phyloP scores from a whole-genome alignment of 2,888 invertebrate genomes.

The Mycogona germanica region DNA sequence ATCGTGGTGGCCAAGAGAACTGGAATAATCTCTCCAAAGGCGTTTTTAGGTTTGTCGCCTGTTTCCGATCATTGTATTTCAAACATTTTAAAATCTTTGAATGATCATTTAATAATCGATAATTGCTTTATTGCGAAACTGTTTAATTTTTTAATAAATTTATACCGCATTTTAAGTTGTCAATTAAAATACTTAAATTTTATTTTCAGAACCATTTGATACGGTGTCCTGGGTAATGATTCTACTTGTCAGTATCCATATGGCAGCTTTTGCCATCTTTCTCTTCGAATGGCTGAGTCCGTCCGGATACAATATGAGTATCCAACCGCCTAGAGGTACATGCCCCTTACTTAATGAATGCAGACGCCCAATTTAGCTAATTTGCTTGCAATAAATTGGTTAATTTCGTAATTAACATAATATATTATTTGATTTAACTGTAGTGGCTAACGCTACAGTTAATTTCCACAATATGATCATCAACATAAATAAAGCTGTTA shows the following conservation, averaged over 20 bases:
- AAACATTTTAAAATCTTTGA: too few species aligned
- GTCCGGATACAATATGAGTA: slow-evolving; percentile 83
- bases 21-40: slow-evolving; percentile 91
- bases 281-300: slow-evolving; percentile 96
- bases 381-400: not conserved
- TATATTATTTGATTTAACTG: too few species aligned
- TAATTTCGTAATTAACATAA: too few species aligned
- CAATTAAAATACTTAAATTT: not conserved
- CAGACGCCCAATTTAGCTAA: too few species aligned
- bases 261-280: slow-evolving; percentile 89
- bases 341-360: too few species aligned
- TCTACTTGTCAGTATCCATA: slow-evolving; percentile 89
- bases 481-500: too few species aligned
- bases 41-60: slow-evolving; percentile 53
- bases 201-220: slow-evolving; percentile 79
- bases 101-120: not conserved
- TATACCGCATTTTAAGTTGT: not conserved
- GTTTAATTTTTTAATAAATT: too few species aligned
- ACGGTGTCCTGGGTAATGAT: slow-evolving; percentile 97
- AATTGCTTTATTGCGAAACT: not conserved
- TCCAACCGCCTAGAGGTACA: slow-evolving; percentile 33
- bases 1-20: slow-evolving; percentile 90
- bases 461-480: not conserved
- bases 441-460: not conserved
- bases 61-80: not conserved